These are phyloP conservation scores for Gadus macrocephalus DNA, from an alignment of 2,113 vertebrate genomes.

Conservation along the genomic window DNA sequence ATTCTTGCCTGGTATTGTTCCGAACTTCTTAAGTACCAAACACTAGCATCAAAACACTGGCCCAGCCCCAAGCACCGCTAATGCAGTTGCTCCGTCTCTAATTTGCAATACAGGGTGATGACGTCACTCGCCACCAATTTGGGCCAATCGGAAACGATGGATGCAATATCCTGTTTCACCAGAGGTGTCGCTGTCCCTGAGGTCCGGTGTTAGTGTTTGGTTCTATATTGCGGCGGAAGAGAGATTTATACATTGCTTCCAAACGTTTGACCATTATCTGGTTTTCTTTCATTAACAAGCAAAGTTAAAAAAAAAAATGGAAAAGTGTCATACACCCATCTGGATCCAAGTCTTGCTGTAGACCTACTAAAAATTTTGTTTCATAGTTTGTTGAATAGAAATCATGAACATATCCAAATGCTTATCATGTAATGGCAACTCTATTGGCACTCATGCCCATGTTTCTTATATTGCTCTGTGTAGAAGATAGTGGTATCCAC, in stretches of 20 bases:
- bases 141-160: too few relatives aligned
- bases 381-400: conserved; percentile 20
- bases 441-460: conserved; percentile 12
- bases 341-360: conserved; percentile 53
- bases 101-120: too few relatives aligned
- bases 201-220: too few relatives aligned
- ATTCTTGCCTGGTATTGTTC: too few relatives aligned
- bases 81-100: too few relatives aligned
- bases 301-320: conserved; percentile 39
- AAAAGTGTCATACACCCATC: conserved; percentile 38
- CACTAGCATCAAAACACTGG: too few relatives aligned
- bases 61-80: too few relatives aligned
- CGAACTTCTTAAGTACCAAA: too few relatives aligned
- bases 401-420: conserved; percentile 19
- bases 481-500: conserved; percentile 30
- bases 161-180: too few relatives aligned
- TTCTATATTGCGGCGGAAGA: conserved; percentile 24
- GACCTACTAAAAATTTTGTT: conserved; percentile 46
- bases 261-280: conserved; percentile 40
- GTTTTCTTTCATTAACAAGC: conserved; percentile 36
- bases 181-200: too few relatives aligned
- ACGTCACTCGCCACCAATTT: too few relatives aligned
- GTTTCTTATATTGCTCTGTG: conserved; percentile 37
- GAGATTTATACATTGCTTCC: conserved; percentile 61
- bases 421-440: conserved; percentile 29